Percentiles rank a stretch among this genome's conserved stretches.
Conservation (phyloP, 2,888 invertebrate genomes). For the Diaprepes abbreviatus region DNA sequence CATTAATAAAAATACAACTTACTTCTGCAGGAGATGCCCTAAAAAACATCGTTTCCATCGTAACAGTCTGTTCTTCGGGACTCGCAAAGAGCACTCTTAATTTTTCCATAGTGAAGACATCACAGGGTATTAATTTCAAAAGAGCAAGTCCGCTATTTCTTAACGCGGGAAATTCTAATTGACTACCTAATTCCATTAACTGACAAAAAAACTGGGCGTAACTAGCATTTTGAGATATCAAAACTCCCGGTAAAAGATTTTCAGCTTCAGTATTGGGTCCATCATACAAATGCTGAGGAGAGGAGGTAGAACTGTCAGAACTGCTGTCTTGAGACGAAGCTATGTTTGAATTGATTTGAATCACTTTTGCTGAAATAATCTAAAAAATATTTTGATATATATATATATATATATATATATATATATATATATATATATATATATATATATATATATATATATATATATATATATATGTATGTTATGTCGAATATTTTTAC, state of each 20-base stretch:
- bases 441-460: too few relatives aligned
- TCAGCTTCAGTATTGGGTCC: conserved; percentile 87
- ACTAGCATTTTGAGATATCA: conserved; percentile 86
- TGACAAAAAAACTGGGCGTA: conserved; percentile 87
- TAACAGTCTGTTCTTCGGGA: conserved; percentile 64
- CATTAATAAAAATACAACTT: too few relatives aligned
- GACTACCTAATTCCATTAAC: conserved; percentile 89
- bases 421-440: too few relatives aligned
- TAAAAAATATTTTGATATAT: too few relatives aligned
- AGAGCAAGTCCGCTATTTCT: conserved; percentile 87
- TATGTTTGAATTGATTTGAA: conserved; percentile 79
- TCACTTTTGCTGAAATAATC: conserved; percentile 83
- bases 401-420: too few relatives aligned
- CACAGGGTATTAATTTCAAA: conserved; percentile 84
- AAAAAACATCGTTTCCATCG: conserved; percentile 78
- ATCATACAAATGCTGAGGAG: conserved; percentile 89
- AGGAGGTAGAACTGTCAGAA: conserved; percentile 94
- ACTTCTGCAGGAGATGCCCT: conserved; percentile 81
- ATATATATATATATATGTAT: too few relatives aligned
- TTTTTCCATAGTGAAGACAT: conserved; percentile 70
- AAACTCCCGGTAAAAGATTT: conserved; percentile 89
- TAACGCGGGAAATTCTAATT: conserved; percentile 82
- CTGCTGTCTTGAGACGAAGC: conserved; percentile 92
- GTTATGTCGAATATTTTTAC: too few relatives aligned
- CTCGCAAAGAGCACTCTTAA: conserved; percentile 72